Conservation (phyloP, 2,888 invertebrate species). For the Girardia tigrina region DNA sequence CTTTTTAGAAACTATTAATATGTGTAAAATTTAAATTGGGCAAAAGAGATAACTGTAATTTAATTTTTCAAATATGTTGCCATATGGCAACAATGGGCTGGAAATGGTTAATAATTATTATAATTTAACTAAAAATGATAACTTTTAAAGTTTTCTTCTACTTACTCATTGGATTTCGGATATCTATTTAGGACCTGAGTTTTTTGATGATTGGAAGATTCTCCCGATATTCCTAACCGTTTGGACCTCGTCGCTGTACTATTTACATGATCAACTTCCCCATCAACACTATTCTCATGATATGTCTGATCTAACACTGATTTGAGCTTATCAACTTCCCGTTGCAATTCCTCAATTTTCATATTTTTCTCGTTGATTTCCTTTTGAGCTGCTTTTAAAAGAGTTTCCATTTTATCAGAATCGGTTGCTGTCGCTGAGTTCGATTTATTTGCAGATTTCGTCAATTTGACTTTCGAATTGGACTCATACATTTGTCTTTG, state of each 20-base stretch:
- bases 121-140: too few species aligned
- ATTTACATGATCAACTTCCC: neutral
- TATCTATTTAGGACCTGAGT: neutral
- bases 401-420: neutral
- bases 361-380: constrained; percentile 56
- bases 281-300: neutral
- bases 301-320: constrained; percentile 52
- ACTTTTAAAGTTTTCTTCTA: too few species aligned
- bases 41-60: too few species aligned
- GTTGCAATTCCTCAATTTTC: constrained; percentile 58
- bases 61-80: too few species aligned
- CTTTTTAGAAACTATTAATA: too few species aligned
- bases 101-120: too few species aligned
- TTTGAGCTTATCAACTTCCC: constrained; percentile 62
- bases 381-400: neutral
- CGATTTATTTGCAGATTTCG: neutral
- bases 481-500: neutral
- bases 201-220: constrained; percentile 23
- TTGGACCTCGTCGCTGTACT: neutral
- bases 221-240: constrained; percentile 1
- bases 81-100: too few species aligned
- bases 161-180: constrained; percentile 1
- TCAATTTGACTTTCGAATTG: neutral
- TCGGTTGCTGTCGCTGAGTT: neutral
- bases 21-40: too few species aligned